phyloP scores from a whole-genome alignment of 2,113 vertebrate genomes.

The Ranitomeya imitator region DNA sequence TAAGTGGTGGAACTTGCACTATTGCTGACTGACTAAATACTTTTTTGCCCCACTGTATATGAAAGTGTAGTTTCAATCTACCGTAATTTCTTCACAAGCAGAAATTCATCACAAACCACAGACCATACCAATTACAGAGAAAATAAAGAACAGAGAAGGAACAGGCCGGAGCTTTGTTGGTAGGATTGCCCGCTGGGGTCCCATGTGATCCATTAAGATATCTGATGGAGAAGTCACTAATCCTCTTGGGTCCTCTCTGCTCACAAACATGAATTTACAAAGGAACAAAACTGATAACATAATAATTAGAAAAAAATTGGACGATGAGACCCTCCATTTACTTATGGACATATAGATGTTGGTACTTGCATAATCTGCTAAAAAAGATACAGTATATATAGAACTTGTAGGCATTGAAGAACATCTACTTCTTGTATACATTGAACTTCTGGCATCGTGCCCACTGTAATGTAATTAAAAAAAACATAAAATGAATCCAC shows the following conservation, averaged over 20 bases:
- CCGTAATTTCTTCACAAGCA: no score
- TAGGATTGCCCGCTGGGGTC: neutral
- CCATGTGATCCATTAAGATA: neutral
- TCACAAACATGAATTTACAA: constrained; percentile 8
- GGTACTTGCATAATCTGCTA: neutral
- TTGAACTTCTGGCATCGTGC: neutral
- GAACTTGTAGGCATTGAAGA: neutral
- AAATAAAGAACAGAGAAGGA: neutral
- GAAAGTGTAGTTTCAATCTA: no score
- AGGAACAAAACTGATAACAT: neutral
- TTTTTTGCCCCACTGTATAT: no score
- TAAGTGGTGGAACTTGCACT: no score
- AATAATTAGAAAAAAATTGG: neutral
- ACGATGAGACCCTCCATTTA: neutral
- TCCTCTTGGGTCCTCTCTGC: neutral
- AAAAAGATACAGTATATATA: neutral
- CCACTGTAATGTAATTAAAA: constrained; percentile 15
- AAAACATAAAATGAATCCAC: constrained; percentile 6
- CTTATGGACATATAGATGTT: neutral
- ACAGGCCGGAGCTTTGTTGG: neutral
- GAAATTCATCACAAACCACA: neutral
- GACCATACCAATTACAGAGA: neutral
- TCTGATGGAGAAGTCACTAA: neutral
- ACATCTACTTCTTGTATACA: neutral
- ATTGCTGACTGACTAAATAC: no score